A percentile compares a stretch with the other conserved stretches of the same genome.
phyloP scores from a whole-genome alignment of 2,888 invertebrate species.

The Prosapia bicincta region DNA sequence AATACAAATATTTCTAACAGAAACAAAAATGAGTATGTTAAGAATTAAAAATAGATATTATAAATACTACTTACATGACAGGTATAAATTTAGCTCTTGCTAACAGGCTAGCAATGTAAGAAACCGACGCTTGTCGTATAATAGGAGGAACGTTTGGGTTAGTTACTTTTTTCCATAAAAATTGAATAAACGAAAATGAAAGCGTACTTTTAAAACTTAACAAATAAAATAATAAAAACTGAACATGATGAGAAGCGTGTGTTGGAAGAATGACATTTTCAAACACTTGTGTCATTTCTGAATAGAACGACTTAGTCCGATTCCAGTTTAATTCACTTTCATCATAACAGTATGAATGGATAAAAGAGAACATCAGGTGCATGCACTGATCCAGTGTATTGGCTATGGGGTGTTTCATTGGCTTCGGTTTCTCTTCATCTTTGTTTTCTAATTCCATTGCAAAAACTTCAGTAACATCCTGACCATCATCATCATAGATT shows the following conservation, averaged over 20 bases:
- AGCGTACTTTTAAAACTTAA: conserved; percentile 60
- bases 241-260: conserved; percentile 75
- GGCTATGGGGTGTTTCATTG: conserved; percentile 53
- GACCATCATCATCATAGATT: conserved; percentile 37
- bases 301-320: conserved; percentile 57
- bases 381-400: conserved; percentile 75
- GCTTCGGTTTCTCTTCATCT: conserved; percentile 35
- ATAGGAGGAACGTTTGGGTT: conserved; percentile 61
- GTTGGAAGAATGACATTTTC: conserved; percentile 79
- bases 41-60: too few species aligned
- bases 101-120: conserved; percentile 71
- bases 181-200: conserved; percentile 63
- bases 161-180: conserved; percentile 70
- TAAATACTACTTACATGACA: conserved; percentile 52
- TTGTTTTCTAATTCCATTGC: conserved; percentile 46
- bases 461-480: conserved; percentile 39
- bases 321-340: conserved; percentile 52
- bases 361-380: conserved; percentile 65
- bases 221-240: conserved; percentile 71
- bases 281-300: conserved; percentile 64
- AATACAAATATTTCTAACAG: too few species aligned
- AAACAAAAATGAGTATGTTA: too few species aligned
- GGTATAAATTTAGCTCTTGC: conserved; percentile 64
- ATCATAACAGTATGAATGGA: conserved; percentile 57
- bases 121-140: conserved; percentile 65